Conservation (phyloP, 2,797 vertebrate species). For the Caiman crocodilus region DNA sequence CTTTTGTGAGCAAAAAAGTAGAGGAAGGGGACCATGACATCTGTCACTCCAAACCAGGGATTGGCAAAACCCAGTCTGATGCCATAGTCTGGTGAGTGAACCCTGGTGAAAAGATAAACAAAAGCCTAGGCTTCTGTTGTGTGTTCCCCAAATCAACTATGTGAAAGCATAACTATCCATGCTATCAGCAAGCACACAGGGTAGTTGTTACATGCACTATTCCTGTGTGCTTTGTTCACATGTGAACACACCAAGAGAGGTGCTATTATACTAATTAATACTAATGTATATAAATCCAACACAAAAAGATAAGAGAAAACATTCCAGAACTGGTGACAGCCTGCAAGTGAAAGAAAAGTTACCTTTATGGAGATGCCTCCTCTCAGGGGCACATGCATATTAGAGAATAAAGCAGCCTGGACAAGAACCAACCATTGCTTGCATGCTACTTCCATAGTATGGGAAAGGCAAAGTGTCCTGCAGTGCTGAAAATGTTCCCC, state of each 20-base stretch:
- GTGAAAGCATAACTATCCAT: background rate
- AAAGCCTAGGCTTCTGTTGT: background rate
- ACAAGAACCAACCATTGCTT: accelerated
- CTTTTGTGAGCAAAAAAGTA: no score
- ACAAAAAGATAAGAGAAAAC: no score
- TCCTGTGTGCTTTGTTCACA: background rate
- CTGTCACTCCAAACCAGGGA: accelerated
- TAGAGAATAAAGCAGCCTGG: background rate
- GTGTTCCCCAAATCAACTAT: background rate
- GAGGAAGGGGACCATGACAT: background rate
- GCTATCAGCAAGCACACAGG: no score
- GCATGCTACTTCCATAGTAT: background rate
- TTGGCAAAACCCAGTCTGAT: background rate
- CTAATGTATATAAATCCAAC: no score
- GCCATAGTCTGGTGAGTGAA: background rate
- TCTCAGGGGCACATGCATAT: background rate
- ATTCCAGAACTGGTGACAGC: background rate
- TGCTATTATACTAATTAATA: no score
- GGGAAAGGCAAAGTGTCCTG: background rate
- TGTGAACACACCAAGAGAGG: background rate
- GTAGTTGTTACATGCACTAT: background rate
- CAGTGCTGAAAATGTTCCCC: background rate
- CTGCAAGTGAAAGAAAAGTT: background rate
- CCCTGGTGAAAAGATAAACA: background rate
- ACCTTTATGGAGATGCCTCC: background rate